These are phyloP conservation scores for Harpagoxenus sublaevis DNA, from an alignment of 2,888 invertebrate species.

Conservation along the genomic window DNA sequence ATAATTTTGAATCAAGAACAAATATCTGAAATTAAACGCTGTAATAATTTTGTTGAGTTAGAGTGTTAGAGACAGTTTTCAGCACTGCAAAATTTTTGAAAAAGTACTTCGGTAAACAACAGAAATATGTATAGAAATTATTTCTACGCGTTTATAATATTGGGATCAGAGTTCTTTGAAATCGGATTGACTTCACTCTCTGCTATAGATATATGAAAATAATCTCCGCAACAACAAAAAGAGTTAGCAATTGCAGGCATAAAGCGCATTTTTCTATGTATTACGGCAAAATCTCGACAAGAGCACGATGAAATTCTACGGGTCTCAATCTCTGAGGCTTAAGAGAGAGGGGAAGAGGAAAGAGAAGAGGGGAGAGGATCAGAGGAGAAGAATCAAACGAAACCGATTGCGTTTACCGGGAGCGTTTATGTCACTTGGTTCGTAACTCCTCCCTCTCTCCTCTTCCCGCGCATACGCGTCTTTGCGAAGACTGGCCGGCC, in stretches of 20 bases:
- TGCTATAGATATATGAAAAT: background rate
- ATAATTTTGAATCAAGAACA: background rate
- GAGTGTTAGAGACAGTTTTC: background rate
- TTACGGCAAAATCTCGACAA: background rate
- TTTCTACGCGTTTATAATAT: background rate
- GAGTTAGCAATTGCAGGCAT: background rate
- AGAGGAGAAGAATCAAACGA: background rate
- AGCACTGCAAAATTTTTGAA: background rate
- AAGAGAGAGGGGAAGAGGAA: background rate
- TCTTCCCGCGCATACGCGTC: background rate
- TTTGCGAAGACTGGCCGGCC: slow-evolving; percentile 14
- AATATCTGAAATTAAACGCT: background rate
- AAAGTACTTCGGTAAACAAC: background rate
- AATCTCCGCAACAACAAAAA: background rate
- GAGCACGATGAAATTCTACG: slow-evolving; percentile 13
- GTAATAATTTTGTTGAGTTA: background rate
- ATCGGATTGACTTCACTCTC: background rate
- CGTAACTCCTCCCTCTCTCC: slow-evolving; percentile 27
- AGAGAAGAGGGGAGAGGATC: too few relatives aligned
- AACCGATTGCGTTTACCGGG: slow-evolving; percentile 5
- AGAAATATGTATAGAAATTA: background rate
- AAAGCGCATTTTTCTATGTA: background rate
- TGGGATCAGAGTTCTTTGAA: background rate
- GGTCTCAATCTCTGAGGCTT: background rate
- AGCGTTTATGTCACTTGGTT: slow-evolving; percentile 54